Percentiles rank a stretch among this genome's conserved stretches.
phyloP scores from a whole-genome alignment of 1,140 invertebrate genomes.

The Rhopalosiphum padi region DNA sequence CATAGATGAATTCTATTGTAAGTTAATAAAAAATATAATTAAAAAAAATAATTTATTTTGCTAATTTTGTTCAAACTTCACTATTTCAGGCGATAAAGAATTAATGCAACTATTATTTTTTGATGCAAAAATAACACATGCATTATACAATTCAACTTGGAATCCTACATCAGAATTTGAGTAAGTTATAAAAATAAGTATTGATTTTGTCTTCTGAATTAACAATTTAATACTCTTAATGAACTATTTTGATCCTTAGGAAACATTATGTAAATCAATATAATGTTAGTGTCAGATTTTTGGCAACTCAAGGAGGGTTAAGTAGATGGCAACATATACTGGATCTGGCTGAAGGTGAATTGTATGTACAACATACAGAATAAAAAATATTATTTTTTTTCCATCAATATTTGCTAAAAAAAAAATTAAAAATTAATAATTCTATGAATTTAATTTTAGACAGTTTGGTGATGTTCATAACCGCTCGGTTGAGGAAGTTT shows the following conservation, averaged over 20 bases:
- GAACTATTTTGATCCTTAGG: conserved; percentile 58
- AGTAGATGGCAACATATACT: conserved; percentile 81
- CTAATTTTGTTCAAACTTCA: neutral
- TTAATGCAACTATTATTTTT: conserved; percentile 85
- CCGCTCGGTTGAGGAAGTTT: conserved; percentile 86
- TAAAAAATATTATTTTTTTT: neutral
- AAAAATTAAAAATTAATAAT: neutral
- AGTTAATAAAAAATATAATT: neutral
- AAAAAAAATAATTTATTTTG: neutral
- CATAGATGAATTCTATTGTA: conserved; percentile 76
- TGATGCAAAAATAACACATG: conserved; percentile 82
- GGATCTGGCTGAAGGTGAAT: conserved; percentile 23
- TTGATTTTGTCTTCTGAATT: neutral
- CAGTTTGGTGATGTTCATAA: conserved; percentile 81
- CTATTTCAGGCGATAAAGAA: conserved; percentile 74
- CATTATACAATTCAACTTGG: conserved; percentile 70
- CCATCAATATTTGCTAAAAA: neutral
- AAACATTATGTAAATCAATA: conserved; percentile 69
- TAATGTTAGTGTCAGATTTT: conserved; percentile 76
- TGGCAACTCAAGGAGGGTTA: conserved; percentile 86
- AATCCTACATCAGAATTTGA: conserved; percentile 67
- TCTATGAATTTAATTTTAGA: conserved; percentile 63
- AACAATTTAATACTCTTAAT: neutral
- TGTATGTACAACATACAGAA: conserved; percentile 31
- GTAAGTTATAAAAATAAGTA: conserved; percentile 60